A percentile compares a stretch with the other conserved stretches of the same genome.
Conservation (phyloP, 53 echinoderm and acorn worm genomes). For the Glandiceps talaboti region DNA sequence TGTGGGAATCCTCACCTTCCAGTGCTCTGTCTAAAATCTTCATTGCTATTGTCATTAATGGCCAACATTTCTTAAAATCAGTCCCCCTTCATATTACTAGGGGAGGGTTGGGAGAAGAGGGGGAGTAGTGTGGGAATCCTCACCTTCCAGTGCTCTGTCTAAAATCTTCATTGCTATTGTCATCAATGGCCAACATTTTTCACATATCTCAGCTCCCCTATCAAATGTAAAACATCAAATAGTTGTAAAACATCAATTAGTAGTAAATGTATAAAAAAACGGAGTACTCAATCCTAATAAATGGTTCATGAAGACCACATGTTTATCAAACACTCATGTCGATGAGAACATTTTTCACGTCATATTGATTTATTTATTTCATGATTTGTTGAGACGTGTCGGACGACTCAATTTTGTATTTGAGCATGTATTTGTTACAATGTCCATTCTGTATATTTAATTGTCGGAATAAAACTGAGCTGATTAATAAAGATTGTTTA, state of each 20-base stretch:
- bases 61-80: constrained; percentile 83
- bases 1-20: too few species aligned
- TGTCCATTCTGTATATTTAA: too few species aligned
- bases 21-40: constrained; percentile 83
- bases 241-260: too few species aligned
- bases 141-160: constrained; percentile 75
- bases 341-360: neutral
- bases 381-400: too few species aligned
- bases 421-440: too few species aligned
- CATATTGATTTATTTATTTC: too few species aligned
- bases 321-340: neutral
- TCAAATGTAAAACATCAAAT: neutral
- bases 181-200: constrained; percentile 93
- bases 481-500: too few species aligned
- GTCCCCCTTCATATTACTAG: too few species aligned
- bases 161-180: constrained; percentile 84
- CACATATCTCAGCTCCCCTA: constrained; percentile 90
- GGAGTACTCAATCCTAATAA: neutral
- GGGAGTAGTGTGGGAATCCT: too few species aligned
- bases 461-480: too few species aligned
- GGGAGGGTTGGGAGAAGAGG: too few species aligned
- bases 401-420: too few species aligned
- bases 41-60: constrained; percentile 88
- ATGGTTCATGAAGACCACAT: neutral
- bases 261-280: constrained; percentile 7